A percentile compares a stretch with the other conserved stretches of the same genome.
Conservation (phyloP, 2,797 vertebrate genomes). For the Decapterus maruadsi region DNA sequence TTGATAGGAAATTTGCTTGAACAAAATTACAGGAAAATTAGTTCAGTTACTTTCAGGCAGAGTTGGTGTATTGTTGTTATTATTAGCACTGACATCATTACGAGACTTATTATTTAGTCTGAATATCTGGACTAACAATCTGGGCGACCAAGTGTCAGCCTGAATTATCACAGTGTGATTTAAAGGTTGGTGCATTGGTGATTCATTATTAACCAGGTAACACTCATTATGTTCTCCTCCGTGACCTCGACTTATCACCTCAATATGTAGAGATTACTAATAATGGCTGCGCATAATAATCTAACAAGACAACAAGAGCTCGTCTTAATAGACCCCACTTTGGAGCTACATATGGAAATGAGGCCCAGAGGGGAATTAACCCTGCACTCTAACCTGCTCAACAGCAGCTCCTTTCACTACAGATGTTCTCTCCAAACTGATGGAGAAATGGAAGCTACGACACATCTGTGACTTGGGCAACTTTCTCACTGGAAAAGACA, state of each 20-base stretch:
- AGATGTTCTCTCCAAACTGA: not conserved
- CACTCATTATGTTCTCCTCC: constrained; percentile 14
- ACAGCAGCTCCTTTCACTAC: constrained; percentile 6
- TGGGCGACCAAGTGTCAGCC: constrained; percentile 1
- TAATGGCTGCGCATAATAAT: constrained; percentile 47
- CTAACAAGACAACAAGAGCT: constrained; percentile 60
- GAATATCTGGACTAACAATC: constrained; percentile 15
- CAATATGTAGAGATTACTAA: constrained; percentile 38
- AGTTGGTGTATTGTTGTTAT: constrained; percentile 47
- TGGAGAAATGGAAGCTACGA: not conserved
- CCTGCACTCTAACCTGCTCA: not conserved
- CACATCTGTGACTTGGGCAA: not conserved
- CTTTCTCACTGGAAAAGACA: not conserved
- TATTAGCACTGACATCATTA: constrained; percentile 28
- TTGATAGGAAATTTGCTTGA: constrained; percentile 60
- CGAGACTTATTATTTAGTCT: constrained; percentile 37
- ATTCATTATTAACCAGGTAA: constrained; percentile 13
- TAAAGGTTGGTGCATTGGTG: not conserved
- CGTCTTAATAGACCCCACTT: constrained; percentile 69
- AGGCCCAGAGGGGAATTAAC: not conserved
- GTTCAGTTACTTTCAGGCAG: constrained; percentile 52
- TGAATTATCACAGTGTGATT: not conserved
- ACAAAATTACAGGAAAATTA: constrained; percentile 69
- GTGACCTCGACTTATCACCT: constrained; percentile 42
- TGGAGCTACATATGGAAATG: constrained; percentile 1